Evolutionary conservation across 2,113 vertebrate species (phyloP), one percentile per base, ranked within the genome.

Genomic region (Mohoua ochrocephala): DNA sequence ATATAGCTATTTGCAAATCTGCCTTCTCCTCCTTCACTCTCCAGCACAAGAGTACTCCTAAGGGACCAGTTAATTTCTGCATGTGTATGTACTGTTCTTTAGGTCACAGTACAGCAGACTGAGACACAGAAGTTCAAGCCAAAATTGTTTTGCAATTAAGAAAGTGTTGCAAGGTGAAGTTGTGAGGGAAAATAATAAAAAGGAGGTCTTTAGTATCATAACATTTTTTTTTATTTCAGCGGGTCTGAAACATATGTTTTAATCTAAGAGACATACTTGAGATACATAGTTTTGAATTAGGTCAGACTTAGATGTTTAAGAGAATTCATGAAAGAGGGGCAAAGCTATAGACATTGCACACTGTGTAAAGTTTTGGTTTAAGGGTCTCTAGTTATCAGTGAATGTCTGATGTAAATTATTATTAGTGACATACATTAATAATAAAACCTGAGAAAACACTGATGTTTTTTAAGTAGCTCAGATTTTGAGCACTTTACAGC

Each of bases 121-220:
- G 90, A 94, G 91, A 90, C 82, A 94, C 59, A 90, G 63, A 97
- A 96, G 90, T 96, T 97, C 85, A 93, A 95, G 95, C 87, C 93
- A 97, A 96, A 95, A 94, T 79, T 96, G 95, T 96, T 96, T 96
- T 91, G 95, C 95, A 97, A 96, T 97, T 97, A 96, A 95, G 95
- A 93, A 97, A 95, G 93, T 95, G 96, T 94, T 95, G 93, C 90
- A 94, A 97, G 90, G 95, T 95, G 91, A 91, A 88, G 71, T 86
- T 90, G 90, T 95, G 92, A 96, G 90, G 81, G 93, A 90, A 95
- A 96, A 95, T 93, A 90, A 94, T 94, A 95, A 97, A 95, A 95
- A 79, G 30, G 57, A 93, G 78, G 74, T 91, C 82, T 93, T 94
- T 79, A 61, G 77, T 80, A 91, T 80, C 13, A 27, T 26, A 33